A percentile compares a stretch with the other conserved stretches of the same genome.
These are phyloP conservation scores for Rafetus swinhoei DNA, from an alignment of 2,113 vertebrate genomes.

Conservation along the genomic window DNA sequence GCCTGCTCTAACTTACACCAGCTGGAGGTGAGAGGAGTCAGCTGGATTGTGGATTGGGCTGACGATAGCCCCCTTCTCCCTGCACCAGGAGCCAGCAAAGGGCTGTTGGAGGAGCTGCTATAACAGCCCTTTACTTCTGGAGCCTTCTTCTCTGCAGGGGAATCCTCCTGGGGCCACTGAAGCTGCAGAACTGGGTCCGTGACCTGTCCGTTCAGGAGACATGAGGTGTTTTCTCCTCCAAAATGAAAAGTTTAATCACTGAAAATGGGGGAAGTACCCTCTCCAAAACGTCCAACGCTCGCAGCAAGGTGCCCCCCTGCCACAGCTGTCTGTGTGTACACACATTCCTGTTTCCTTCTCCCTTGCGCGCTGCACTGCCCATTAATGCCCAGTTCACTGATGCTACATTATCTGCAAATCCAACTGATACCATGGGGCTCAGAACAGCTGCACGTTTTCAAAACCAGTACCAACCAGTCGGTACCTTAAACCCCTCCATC, in stretches of 20 bases:
- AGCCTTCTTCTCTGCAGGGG: not conserved
- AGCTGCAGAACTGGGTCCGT: not conserved
- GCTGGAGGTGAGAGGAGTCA: not conserved
- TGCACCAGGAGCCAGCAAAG: not conserved
- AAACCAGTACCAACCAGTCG: not conserved
- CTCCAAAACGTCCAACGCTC: rapidly evolving
- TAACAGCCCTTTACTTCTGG: not conserved
- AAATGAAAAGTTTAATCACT: not conserved
- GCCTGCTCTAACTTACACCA: not conserved
- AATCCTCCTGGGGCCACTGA: rapidly evolving
- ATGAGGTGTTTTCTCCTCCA: rapidly evolving
- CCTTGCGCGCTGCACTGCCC: rapidly evolving
- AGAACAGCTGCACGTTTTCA: rapidly evolving
- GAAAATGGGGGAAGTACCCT: not conserved
- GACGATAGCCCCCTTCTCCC: not conserved
- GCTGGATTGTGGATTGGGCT: not conserved
- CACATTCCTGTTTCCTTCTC: not conserved
- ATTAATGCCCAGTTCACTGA: not conserved
- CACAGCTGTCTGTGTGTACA: rapidly evolving
- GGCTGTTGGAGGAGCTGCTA: not conserved
- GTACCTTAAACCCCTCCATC: not conserved
- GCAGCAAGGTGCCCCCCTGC: rapidly evolving
- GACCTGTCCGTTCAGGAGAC: not conserved
- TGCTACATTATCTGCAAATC: not conserved
- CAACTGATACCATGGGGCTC: not conserved